phyloP scores from a whole-genome alignment of 2,797 vertebrate species.

The Esox lucius region DNA sequence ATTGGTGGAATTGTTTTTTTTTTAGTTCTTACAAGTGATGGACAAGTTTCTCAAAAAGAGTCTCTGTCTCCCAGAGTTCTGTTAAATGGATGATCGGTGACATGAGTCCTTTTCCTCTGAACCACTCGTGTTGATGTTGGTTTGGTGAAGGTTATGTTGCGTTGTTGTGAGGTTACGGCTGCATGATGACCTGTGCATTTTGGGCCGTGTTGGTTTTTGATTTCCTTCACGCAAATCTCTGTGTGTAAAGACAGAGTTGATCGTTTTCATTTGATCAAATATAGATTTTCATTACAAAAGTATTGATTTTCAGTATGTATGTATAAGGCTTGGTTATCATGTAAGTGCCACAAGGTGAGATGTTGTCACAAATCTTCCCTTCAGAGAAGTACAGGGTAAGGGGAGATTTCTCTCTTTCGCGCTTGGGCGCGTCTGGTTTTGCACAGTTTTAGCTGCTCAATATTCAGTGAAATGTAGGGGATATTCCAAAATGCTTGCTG shows the following conservation, averaged over 20 bases:
- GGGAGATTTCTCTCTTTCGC: conserved; percentile 35
- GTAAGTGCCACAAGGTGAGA: conserved; percentile 64
- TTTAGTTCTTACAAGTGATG: conserved; percentile 25
- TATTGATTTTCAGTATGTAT: conserved; percentile 59
- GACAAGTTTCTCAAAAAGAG: conserved; percentile 34
- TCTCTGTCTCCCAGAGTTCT: conserved; percentile 42
- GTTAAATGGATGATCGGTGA: conserved; percentile 36
- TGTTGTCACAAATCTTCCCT: conserved; percentile 43
- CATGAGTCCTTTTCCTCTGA: conserved; percentile 56
- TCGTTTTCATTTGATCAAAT: conserved; percentile 43
- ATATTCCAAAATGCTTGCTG: conserved; percentile 1
- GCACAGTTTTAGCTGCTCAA: conserved; percentile 20
- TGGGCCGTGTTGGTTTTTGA: conserved; percentile 49
- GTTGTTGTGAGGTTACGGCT: conserved; percentile 51
- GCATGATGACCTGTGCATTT: conserved; percentile 61
- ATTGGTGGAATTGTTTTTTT: conserved; percentile 24
- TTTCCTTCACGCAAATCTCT: conserved; percentile 49
- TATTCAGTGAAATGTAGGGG: not conserved
- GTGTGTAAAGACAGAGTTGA: conserved; percentile 48
- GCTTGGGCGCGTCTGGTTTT: not conserved
- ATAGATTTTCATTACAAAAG: conserved; percentile 46
- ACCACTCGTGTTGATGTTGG: conserved; percentile 66
- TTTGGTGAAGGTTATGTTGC: conserved; percentile 54
- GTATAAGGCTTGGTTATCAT: conserved; percentile 51
- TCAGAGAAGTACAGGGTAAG: conserved; percentile 61